Base-by-base conservation (phyloP, 2,797 vertebrate species). In the Neomorphus geoffroyi region DNA sequence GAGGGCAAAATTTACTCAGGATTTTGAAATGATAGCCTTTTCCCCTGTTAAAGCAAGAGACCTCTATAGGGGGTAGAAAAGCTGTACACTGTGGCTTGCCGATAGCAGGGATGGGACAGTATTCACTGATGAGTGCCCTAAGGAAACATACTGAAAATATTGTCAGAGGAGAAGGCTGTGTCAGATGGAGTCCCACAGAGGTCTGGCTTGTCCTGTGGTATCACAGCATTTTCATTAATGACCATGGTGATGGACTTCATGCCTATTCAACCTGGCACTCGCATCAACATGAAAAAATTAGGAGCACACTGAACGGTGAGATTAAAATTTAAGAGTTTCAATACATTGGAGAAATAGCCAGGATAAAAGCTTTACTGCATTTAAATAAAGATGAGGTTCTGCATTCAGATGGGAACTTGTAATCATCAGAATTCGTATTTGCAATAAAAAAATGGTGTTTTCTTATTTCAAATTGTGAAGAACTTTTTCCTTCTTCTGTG, bases 11-110 rank as follows among this genome's bases (percentile, higher is more conserved):
- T 24, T 72, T 81, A 6, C 12, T 46, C 30, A 50, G 30, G 27
- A 4, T 56, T 73, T 85, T 70, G 41, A 23, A 24, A 23, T 11
- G 4, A 18, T 62, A n/a, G 60, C 32, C 19, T 71, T 48, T 74
- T 78, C 33, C 48, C 23, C 3, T 26, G 43, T 54, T 50, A n/a
- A 50, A 37, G 26, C 17, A 56, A 37, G 32, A 88, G 33, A 16
- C 4, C 3, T 35, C 80, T 27, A 3, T 4, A 28, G 22, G 61
- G n/a, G 17, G 24, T 28, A 9, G 26, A 32, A 48, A 58, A 87
- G 5, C n/a, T 23, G 0, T 11, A 30, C 3, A 3, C 24, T 7
- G 2, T 1, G 1, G 17, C 24, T 65, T 41, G 15, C 19, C 61
- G 1, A 0, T 27, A n/a, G n/a, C 28, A 37, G 66, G 53, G 39